These are phyloP conservation scores for Globia sparganii DNA, from an alignment of 2,888 invertebrate species.

Conservation along the genomic window DNA sequence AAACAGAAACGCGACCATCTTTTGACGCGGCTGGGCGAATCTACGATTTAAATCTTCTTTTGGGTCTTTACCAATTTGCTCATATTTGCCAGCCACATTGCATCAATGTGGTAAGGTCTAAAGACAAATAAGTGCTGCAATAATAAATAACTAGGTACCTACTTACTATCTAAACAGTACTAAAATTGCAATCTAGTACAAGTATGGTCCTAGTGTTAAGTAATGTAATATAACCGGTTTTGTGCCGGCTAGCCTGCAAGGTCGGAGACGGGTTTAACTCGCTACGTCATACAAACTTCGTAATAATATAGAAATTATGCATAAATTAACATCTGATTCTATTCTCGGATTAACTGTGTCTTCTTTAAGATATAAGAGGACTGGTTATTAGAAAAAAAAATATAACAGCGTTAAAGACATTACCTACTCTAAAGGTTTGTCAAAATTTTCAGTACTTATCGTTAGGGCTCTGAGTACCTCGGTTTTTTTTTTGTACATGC, in stretches of 20 bases:
- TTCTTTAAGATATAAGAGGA: background rate
- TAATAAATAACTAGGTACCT: slow-evolving; percentile 21
- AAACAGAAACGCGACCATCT: background rate
- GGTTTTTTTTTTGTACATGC: background rate
- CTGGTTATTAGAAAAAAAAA: background rate
- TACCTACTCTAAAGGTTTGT: no score
- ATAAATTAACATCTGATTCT: slow-evolving; percentile 36
- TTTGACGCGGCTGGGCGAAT: background rate
- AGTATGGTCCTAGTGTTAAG: slow-evolving; percentile 63
- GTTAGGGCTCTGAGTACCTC: background rate
- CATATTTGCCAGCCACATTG: background rate
- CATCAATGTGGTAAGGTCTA: background rate
- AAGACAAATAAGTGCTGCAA: slow-evolving; percentile 23
- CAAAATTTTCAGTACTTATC: background rate
- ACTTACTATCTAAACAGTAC: slow-evolving; percentile 17
- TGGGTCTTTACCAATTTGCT: background rate
- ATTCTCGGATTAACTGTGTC: slow-evolving; percentile 19
- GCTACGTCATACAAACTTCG: slow-evolving; percentile 59
- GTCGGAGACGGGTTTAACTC: slow-evolving; percentile 82
- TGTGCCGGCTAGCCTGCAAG: slow-evolving; percentile 76
- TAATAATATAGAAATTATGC: slow-evolving; percentile 50
- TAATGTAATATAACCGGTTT: slow-evolving; percentile 75
- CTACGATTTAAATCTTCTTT: background rate
- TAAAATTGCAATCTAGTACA: slow-evolving; percentile 31
- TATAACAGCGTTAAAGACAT: background rate